Base-by-base conservation (phyloP, 2,797 vertebrate genomes). In the Syndactyla subalaris region DNA sequence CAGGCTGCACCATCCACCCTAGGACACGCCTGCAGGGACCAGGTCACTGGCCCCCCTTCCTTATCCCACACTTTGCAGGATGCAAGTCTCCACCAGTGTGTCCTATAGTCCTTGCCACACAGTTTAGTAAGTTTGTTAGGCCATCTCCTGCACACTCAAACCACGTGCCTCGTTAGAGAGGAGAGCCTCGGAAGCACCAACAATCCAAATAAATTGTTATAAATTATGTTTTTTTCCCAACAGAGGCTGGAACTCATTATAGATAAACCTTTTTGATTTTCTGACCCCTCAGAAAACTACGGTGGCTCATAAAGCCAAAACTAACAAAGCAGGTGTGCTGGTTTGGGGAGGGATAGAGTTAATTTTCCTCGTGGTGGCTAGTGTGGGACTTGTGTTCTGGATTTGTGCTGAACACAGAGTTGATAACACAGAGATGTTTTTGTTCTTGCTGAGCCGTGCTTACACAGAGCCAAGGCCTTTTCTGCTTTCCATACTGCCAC, bases 401-500 rank as follows among this genome's bases (percentile, higher is more conserved):
- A 48, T 32, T 62, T 48, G 21, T 75, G 22, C 27, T 55, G 48
- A 55, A 55, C 15, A 43, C 9, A 43, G 41, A 30, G 2, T 5
- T 36, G 78, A 36, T 36, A 48, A 66, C 12, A 41, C 1, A 52
- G n/a, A 59, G 6, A 39, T 52, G 17, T 0, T 72, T 89, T 59
- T 46, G 15, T 22, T 58, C 1, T 10, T n/a, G 13, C 26, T 41
- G 10, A 72, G 39, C 15, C 22, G 14, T 7, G 10, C 3, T 72
- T 14, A 8, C 39, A 41, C 4, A 84, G 45, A 72, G 39, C 22
- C 39, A 48, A 54, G 26, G 18, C 13, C 13, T 17, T 24, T 8
- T 34, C 45, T 66, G 39, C 6, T 65, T 41, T 27, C 34, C 0
- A 1, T 9, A n/a, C 30, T 41, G 10, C 66, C 30, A 39, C 0